Percentiles rank a stretch among this genome's conserved stretches.
These are phyloP conservation scores for Tauraco erythrolophus DNA, from an alignment of 2,113 vertebrate species.

Conservation along the genomic window DNA sequence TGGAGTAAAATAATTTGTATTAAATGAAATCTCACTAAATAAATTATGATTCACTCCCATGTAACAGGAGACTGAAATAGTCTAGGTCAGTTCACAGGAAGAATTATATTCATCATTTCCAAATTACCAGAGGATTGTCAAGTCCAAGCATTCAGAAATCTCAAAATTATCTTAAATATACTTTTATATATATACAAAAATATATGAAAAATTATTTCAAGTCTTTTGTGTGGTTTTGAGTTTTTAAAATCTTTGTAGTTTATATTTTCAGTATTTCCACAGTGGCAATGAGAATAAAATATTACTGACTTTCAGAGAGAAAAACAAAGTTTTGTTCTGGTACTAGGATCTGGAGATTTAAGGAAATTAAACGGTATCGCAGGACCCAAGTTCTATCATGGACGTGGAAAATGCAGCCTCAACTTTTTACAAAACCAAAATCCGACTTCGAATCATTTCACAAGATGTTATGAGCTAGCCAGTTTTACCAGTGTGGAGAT, in stretches of 20 bases:
- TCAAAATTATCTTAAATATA: not conserved
- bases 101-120: not conserved
- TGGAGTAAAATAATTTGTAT: not conserved
- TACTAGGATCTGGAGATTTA: not conserved
- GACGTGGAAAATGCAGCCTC: not conserved
- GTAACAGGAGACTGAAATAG: not conserved
- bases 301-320: not conserved
- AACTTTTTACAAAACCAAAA: not conserved
- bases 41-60: not conserved
- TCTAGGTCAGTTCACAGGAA: not conserved
- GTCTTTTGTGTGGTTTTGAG: not conserved
- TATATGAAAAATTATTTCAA: not conserved
- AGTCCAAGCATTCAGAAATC: not conserved
- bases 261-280: not conserved
- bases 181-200: not conserved
- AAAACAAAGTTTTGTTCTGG: not conserved
- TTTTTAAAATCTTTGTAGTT: not conserved
- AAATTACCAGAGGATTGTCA: not conserved
- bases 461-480: not conserved
- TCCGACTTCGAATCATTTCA: not conserved
- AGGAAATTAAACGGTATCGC: accelerated
- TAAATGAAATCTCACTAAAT: not conserved
- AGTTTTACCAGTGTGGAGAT: not conserved
- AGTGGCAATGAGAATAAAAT: not conserved
- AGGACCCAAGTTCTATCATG: not conserved